Evolutionary conservation across 2,888 invertebrate species (phyloP), one percentile per base, ranked within the genome.

Genomic region (Tenthredo distinguenda): DNA sequence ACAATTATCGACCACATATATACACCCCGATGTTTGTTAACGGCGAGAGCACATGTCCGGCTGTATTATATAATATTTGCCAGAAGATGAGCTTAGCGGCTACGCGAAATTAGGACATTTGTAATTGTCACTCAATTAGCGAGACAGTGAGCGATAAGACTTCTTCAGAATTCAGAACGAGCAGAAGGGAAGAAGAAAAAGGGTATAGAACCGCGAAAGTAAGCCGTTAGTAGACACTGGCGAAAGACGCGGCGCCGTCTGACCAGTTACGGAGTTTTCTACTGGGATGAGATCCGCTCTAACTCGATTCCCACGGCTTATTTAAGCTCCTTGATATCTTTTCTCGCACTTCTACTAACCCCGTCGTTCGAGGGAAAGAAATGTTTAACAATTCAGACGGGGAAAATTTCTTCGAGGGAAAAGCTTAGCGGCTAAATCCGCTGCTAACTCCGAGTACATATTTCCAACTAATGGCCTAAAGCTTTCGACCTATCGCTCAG

Each of bases 261-360:
- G 76, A 77, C 50, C 31, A 50, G 72, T 74, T 31, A 12, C 72
- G 43, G 72, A 74, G 12, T 74, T 74, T 74, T 74, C 72, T 74
- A 74, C 72, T 74, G 34, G 18, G 18, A 34, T 6, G 34, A 68
- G 34, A 34, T 3, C 34, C 18, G 34, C 68, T 68, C 21, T 34
- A 34, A 34, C 43, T 74, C 43, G 26, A 74, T 43, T 74, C 12
- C 68, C 26, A 43, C 72, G n/a, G 72, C 68, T 68, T 68, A 18
- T 68, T 34, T 26, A 68, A 68, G 68, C 68, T 34, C 34, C 34
- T 31, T 68, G 18, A 34, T 68, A 68, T 68, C 68, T 34, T 34
- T 34, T 34, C 62, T 68, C 18, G 7, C 18, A 18, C 68, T 31
- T 68, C 1, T 31, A 68, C 62, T n/a, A 68, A 2, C 12, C 31